Evolutionary conservation across 2,888 invertebrate species (phyloP), one percentile per base, ranked within the genome.

Genomic region (Lordiphosa fenestrarum): DNA sequence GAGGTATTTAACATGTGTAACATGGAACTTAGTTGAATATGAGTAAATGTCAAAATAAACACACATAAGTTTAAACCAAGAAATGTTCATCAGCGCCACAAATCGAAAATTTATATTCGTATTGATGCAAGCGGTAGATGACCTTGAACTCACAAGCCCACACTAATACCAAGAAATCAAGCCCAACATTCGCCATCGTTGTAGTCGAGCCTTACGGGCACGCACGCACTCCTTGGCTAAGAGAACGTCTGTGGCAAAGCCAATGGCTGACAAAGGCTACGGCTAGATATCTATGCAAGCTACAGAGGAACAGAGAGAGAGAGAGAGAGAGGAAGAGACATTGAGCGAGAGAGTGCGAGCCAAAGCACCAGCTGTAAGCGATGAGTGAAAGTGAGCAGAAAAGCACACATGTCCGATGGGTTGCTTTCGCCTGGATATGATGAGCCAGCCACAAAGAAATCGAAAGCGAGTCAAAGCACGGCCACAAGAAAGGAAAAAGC

Each of bases 61-160:
- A 19, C 1, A 19, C 19, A 19, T 19, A 53, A 46, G 33, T 25
- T 2, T 13, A 33, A 49, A n/a, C 10, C 36, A 39, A 73, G 74
- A 76, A 77, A 62, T 73, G 70, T 63, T 76, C 60, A 51, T 73
- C 69, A 70, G 66, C 52, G 63, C 64, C 54, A 57, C 75, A 62
- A 63, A 71, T 66, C 73, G 71, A 66, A 69, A 77, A 73, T 77
- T 74, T 66, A 58, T 69, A 61, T 69, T 86, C 76, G 80, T 76
- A 73, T 72, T 78, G 74, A 85, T 87, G 85, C 78, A 85, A 85
- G 85, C 86, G 83, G 78, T 86, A 85, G 86, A 85, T 87, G 88
- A 88, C 86, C 86, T 86, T 86, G 86, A 86, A 86, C 86, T 86
- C 88, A 69, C 78, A 69, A 71, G 72, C 58, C 86, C 71, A 67